Evolutionary conservation across 2,113 vertebrate genomes (phyloP).

Genomic region (Ochotona curzoniae): DNA sequence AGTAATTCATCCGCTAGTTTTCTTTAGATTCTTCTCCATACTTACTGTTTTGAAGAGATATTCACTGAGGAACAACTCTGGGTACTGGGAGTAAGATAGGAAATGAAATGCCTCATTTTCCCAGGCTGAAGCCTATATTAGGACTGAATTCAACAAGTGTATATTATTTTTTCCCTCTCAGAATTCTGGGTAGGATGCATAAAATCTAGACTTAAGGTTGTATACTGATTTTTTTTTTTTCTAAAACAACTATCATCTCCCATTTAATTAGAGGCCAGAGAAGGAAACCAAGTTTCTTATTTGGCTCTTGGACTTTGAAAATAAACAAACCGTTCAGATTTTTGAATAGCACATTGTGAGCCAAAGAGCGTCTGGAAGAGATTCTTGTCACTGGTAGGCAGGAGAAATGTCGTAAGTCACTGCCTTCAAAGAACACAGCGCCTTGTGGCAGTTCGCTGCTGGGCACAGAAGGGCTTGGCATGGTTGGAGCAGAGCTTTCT

Average conservation of each 20-base stretch:
- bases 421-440: constrained; percentile 59
- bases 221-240: neutral
- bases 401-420: constrained; percentile 65
- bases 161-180: neutral
- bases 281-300: constrained; percentile 55
- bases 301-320: constrained; percentile 57
- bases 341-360: constrained; percentile 59
- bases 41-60: constrained; percentile 11
- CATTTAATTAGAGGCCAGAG: constrained; percentile 63
- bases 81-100: constrained; percentile 17
- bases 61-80: neutral
- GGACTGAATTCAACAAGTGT: constrained; percentile 29
- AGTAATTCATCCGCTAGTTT: constrained; percentile 15
- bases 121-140: neutral
- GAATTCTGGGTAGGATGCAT: neutral
- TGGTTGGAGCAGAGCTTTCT: neutral
- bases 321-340: constrained; percentile 66
- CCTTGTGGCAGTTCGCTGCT: constrained; percentile 38
- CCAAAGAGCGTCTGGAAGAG: constrained; percentile 72
- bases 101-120: constrained; percentile 46
- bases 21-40: constrained; percentile 22
- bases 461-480: neutral
- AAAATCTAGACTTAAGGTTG: neutral
- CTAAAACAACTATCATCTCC: constrained; percentile 53
- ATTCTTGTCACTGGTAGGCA: constrained; percentile 66